Conservation (phyloP, 2,888 invertebrate genomes). For the Strigamia maritima region DNA sequence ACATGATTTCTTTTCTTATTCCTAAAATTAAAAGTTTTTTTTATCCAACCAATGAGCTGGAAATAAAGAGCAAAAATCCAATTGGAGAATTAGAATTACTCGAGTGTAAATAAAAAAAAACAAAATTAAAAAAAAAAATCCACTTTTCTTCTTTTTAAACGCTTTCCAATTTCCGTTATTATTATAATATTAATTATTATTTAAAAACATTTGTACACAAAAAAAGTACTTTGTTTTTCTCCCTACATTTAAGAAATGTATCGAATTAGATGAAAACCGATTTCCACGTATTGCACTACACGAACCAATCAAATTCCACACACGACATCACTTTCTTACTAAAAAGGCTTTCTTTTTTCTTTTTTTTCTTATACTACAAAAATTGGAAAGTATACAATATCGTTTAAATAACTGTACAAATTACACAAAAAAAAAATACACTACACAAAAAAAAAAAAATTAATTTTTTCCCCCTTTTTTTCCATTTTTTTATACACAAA, state of each 20-base stretch:
- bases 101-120: no score
- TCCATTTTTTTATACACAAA: not conserved
- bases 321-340: not conserved
- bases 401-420: slow-evolving; percentile 39
- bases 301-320: not conserved
- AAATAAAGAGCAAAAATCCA: no score
- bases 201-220: no score
- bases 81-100: no score
- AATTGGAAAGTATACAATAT: slow-evolving; percentile 33
- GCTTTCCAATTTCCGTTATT: no score
- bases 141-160: no score
- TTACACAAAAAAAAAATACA: slow-evolving; percentile 35
- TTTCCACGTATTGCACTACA: not conserved
- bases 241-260: no score
- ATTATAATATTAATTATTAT: no score
- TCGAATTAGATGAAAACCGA: not conserved
- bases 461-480: not conserved
- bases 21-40: no score
- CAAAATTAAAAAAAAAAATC: no score
- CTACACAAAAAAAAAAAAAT: not conserved
- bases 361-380: slow-evolving; percentile 36
- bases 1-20: not conserved
- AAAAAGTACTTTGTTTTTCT: no score
- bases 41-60: no score
- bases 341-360: not conserved